Percentiles rank a stretch among this genome's conserved stretches.
Evolutionary conservation across 2,888 invertebrate genomes (phyloP).

Genomic region (Polyommatus icarus): DNA sequence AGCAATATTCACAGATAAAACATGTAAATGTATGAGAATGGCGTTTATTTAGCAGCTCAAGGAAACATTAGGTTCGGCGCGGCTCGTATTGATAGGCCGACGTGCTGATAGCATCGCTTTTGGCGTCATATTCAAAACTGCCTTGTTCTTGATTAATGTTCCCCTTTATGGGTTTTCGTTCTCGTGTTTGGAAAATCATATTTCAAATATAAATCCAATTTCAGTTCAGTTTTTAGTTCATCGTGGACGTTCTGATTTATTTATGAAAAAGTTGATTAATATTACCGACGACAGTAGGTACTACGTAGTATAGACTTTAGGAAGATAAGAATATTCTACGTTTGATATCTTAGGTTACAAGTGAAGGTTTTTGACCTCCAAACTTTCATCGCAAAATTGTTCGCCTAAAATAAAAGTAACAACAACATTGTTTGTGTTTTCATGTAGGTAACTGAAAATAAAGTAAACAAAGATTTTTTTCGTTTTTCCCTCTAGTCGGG

Average conservation of each 20-base stretch:
- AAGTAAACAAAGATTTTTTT: constrained; percentile 6
- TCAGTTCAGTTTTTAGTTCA: constrained; percentile 38
- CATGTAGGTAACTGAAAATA: constrained; percentile 1
- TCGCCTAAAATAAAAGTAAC: not conserved
- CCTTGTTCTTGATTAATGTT: constrained; percentile 70
- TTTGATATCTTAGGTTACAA: not conserved
- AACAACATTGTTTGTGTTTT: not conserved
- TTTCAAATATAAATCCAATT: constrained; percentile 44
- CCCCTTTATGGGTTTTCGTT: constrained; percentile 53
- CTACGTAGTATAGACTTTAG: not conserved
- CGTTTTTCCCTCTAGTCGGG: constrained; percentile 12
- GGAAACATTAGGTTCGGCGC: constrained; percentile 41
- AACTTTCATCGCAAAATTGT: not conserved
- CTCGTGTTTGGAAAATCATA: constrained; percentile 41
- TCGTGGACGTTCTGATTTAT: not conserved
- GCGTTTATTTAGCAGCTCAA: constrained; percentile 32
- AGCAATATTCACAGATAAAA: not conserved
- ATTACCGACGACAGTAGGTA: not conserved
- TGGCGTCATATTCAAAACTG: constrained; percentile 71
- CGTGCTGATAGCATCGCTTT: constrained; percentile 63
- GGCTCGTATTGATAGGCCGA: constrained; percentile 47
- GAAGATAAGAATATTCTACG: not conserved
- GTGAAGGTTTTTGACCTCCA: not conserved
- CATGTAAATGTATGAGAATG: constrained; percentile 6
- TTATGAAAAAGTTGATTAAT: constrained; percentile 10